Percentiles rank a stretch among this genome's conserved stretches.
These are phyloP conservation scores for Agraylea sexmaculata DNA, from an alignment of 1,140 invertebrate species.

Conservation along the genomic window DNA sequence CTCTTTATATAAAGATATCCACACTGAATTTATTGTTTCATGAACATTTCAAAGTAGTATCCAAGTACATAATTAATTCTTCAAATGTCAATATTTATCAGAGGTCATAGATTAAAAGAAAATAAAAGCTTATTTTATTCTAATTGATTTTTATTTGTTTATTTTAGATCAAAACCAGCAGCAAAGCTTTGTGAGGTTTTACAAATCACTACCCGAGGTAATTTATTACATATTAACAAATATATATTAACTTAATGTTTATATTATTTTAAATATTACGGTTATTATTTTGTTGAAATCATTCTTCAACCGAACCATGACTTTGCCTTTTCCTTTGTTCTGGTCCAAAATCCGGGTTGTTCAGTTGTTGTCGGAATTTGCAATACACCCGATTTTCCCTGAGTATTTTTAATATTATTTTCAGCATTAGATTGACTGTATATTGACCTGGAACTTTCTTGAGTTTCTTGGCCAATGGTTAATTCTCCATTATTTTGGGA, in stretches of 20 bases:
- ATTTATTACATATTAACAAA: constrained; percentile 22
- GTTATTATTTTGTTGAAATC: constrained; percentile 12
- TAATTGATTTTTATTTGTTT: too few species aligned
- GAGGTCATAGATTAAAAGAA: too few species aligned
- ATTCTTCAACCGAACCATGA: constrained; percentile 35
- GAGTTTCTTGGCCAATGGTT: constrained; percentile 5
- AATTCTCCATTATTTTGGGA: constrained; percentile 9
- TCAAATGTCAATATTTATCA: too few species aligned
- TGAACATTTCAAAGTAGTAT: too few species aligned
- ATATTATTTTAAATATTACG: constrained; percentile 21
- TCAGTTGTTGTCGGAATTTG: constrained; percentile 24
- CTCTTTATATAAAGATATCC: too few species aligned
- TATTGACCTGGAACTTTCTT: constrained; percentile 5
- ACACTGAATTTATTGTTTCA: too few species aligned
- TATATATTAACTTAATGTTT: constrained; percentile 15
- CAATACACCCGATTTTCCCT: constrained; percentile 13
- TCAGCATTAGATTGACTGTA: background rate
- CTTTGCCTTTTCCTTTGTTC: constrained; percentile 40
- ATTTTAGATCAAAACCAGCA: constrained; percentile 45
- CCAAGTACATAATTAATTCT: too few species aligned
- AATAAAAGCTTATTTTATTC: too few species aligned
- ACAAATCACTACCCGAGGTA: constrained; percentile 47
- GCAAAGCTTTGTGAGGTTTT: constrained; percentile 45
- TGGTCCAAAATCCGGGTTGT: constrained; percentile 42
- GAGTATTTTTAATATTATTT: constrained; percentile 7